phyloP scores from a whole-genome alignment of 2,888 invertebrate genomes.

The Apocheima hispidaria region DNA sequence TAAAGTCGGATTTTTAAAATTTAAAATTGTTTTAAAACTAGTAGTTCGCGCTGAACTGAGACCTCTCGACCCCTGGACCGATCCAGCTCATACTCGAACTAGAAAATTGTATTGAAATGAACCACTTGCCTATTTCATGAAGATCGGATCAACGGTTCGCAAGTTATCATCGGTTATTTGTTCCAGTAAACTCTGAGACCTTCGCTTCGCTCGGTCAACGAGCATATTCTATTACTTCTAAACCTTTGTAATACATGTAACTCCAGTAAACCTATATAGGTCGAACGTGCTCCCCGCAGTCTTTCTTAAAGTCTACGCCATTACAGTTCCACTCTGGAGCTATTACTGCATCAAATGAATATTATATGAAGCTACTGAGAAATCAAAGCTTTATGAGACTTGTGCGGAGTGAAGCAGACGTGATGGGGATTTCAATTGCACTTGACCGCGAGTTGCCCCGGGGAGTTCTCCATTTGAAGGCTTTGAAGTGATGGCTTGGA shows the following conservation, averaged over 20 bases:
- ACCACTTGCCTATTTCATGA: no score
- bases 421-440: conserved; percentile 46
- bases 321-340: conserved; percentile 17
- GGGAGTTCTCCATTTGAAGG: conserved; percentile 16
- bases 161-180: no score
- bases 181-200: no score
- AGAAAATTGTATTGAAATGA: no score
- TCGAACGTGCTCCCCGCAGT: conserved; percentile 25
- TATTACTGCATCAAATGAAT: conserved; percentile 46
- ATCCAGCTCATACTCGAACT: no score
- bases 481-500: conserved; percentile 3
- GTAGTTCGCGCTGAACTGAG: no score
- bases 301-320: conserved; percentile 26
- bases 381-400: conserved; percentile 42
- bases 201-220: no score
- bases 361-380: conserved; percentile 48
- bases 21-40: no score
- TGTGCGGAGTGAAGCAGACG: conserved; percentile 39
- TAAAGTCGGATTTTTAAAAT: no score
- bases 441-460: conserved; percentile 8
- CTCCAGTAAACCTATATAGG: conserved; percentile 36
- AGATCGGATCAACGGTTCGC: no score
- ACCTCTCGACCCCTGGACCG: no score
- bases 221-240: conserved; percentile 1
- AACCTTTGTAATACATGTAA: conserved; percentile 2